phyloP scores from a whole-genome alignment of 2,888 invertebrate genomes.

The Caenorhabditis imperialis region DNA sequence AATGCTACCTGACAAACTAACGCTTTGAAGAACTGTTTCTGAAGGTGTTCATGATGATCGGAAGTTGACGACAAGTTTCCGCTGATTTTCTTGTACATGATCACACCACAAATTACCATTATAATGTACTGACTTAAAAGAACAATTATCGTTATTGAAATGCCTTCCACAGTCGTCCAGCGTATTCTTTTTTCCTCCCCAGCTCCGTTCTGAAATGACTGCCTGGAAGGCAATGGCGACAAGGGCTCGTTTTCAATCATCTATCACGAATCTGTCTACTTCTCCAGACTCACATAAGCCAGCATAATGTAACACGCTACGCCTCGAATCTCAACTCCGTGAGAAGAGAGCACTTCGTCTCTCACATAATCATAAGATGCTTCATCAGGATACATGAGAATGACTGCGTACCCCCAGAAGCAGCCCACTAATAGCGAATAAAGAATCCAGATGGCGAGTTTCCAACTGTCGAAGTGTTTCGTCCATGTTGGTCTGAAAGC shows the following conservation, averaged over 20 bases:
- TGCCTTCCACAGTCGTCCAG: slow-evolving; percentile 8
- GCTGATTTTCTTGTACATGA: not conserved
- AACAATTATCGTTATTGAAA: not conserved
- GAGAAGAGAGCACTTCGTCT: slow-evolving; percentile 6
- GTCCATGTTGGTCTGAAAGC: slow-evolving; percentile 1
- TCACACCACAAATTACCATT: not conserved
- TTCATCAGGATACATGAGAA: slow-evolving; percentile 2
- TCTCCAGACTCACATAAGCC: slow-evolving; percentile 17
- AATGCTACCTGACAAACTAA: slow-evolving; percentile 7
- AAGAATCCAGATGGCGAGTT: slow-evolving; percentile 3
- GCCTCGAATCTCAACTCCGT: slow-evolving; percentile 10
- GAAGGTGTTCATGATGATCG: not conserved
- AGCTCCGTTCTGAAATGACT: not conserved
- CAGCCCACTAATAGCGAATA: not conserved
- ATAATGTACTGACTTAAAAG: not conserved
- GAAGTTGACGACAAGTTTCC: not conserved
- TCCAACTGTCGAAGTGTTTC: slow-evolving; percentile 13
- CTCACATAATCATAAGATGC: slow-evolving; percentile 2
- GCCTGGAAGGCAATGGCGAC: too few species aligned
- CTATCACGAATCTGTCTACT: too few species aligned
- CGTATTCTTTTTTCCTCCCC: slow-evolving; percentile 5
- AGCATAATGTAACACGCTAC: slow-evolving; percentile 9
- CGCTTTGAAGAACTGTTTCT: slow-evolving; percentile 9
- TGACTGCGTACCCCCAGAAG: slow-evolving; percentile 1
- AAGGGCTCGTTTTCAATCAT: too few species aligned